Conservation (phyloP, 2,797 vertebrate species). For the Toxotes lorentzi region DNA sequence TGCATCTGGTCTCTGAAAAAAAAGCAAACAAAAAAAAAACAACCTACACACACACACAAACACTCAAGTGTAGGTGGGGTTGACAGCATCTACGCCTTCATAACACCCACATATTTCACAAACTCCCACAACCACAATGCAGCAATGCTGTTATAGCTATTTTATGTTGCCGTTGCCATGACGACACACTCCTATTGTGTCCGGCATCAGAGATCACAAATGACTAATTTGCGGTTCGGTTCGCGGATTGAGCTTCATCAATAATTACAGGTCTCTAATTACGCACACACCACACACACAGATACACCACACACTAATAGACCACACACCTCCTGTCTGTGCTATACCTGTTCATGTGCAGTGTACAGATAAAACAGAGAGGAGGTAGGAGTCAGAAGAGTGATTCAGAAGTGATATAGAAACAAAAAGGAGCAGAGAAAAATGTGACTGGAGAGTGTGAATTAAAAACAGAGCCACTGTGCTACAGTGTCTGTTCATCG, state of each 20-base stretch:
- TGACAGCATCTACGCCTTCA: slow-evolving; percentile 28
- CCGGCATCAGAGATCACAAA: slow-evolving; percentile 42
- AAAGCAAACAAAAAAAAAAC: no score
- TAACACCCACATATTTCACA: slow-evolving; percentile 33
- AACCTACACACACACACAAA: slow-evolving; percentile 7
- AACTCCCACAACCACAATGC: slow-evolving; percentile 25
- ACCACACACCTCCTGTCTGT: neutral
- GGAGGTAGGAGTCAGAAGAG: neutral
- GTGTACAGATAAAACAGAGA: neutral
- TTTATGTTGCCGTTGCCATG: slow-evolving; percentile 56
- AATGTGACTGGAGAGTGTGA: slow-evolving; percentile 17
- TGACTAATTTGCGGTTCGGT: no score
- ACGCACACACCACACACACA: neutral
- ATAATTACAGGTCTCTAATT: slow-evolving; percentile 18
- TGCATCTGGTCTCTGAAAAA: neutral
- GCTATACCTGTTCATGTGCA: neutral
- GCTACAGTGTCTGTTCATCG: neutral
- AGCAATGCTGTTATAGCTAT: slow-evolving; percentile 18
- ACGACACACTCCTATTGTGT: slow-evolving; percentile 43
- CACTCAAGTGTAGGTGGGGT: neutral
- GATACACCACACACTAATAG: neutral
- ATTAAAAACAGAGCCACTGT: slow-evolving; percentile 15
- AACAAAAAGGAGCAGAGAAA: slow-evolving; percentile 24
- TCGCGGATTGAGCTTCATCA: slow-evolving; percentile 30
- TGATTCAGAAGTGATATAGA: neutral